phyloP scores from a whole-genome alignment of 2,797 vertebrate genomes.

The Morus bassanus region DNA sequence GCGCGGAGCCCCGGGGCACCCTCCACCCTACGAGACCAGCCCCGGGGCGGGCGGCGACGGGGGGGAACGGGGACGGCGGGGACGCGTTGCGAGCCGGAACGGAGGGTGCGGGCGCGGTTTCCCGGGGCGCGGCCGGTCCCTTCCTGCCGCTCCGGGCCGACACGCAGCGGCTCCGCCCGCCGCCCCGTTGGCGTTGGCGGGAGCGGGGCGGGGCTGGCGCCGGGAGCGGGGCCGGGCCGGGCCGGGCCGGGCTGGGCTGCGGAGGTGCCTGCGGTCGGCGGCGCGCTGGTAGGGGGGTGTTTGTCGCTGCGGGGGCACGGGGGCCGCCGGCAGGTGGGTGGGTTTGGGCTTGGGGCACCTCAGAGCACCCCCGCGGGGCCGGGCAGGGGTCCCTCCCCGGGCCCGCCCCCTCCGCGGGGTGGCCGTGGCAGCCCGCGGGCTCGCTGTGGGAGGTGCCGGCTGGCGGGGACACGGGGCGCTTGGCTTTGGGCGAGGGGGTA shows the following conservation, averaged over 20 bases:
- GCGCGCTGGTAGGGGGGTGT: neutral
- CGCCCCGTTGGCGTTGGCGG: conserved; percentile 1
- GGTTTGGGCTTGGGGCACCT: neutral
- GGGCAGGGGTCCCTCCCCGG: neutral
- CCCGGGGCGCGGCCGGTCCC: neutral
- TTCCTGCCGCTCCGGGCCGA: conserved; percentile 15
- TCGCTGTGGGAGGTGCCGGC: neutral
- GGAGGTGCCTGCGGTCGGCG: neutral
- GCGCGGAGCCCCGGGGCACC: too few species aligned
- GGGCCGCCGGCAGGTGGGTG: neutral
- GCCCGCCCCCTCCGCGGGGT: neutral
- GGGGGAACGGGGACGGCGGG: fast-evolving
- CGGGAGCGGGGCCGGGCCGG: neutral
- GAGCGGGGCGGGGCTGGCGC: neutral
- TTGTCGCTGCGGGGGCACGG: neutral
- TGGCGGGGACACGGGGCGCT: neutral
- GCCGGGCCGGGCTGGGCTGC: neutral
- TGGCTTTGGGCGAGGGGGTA: neutral
- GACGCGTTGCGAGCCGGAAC: neutral
- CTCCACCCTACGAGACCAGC: fast-evolving
- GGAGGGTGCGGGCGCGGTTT: neutral
- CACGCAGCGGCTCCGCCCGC: neutral
- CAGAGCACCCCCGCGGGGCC: neutral
- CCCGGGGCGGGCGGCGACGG: too few species aligned
- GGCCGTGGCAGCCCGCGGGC: neutral